A percentile compares a stretch with the other conserved stretches of the same genome.
Evolutionary conservation across 2,888 invertebrate genomes (phyloP).

Genomic region (Sphaeridia pumilis): DNA sequence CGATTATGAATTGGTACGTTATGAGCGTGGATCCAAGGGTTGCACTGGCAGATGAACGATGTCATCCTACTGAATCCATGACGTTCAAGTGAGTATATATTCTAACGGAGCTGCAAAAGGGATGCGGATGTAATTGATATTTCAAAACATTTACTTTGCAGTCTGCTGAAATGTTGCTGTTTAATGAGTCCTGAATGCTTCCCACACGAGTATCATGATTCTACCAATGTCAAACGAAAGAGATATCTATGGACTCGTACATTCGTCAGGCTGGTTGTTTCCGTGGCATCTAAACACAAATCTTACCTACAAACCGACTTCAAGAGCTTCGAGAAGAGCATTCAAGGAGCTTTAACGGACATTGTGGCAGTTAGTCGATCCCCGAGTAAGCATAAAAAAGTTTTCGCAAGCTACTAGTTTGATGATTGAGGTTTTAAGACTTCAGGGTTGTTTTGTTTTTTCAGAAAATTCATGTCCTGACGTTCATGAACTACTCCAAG

Average conservation of each 20-base stretch:
- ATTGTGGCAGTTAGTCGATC: constrained; percentile 22
- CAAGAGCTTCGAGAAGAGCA: constrained; percentile 43
- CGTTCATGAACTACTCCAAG: constrained; percentile 42
- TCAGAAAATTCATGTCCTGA: not conserved
- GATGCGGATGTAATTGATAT: not conserved
- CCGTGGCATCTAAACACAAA: constrained; percentile 47
- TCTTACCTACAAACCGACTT: constrained; percentile 43
- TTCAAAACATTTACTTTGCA: constrained; percentile 37
- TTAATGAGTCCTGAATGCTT: not conserved
- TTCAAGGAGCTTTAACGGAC: constrained; percentile 44
- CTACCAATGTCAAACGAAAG: constrained; percentile 30
- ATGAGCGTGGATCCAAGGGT: constrained; percentile 59
- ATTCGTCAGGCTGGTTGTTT: constrained; percentile 49
- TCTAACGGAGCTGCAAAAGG: not conserved
- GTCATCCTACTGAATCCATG: constrained; percentile 30
- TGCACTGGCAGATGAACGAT: constrained; percentile 43
- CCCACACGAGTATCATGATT: constrained; percentile 44
- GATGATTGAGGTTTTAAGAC: no score
- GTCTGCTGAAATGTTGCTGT: constrained; percentile 51
- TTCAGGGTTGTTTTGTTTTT: no score
- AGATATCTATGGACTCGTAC: constrained; percentile 51
- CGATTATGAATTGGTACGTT: constrained; percentile 60
- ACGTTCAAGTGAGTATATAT: constrained; percentile 1
- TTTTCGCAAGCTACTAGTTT: no score
- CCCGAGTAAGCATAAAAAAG: no score